phyloP scores from a whole-genome alignment of 2,888 invertebrate genomes.

The Crossocerus cetratus region DNA sequence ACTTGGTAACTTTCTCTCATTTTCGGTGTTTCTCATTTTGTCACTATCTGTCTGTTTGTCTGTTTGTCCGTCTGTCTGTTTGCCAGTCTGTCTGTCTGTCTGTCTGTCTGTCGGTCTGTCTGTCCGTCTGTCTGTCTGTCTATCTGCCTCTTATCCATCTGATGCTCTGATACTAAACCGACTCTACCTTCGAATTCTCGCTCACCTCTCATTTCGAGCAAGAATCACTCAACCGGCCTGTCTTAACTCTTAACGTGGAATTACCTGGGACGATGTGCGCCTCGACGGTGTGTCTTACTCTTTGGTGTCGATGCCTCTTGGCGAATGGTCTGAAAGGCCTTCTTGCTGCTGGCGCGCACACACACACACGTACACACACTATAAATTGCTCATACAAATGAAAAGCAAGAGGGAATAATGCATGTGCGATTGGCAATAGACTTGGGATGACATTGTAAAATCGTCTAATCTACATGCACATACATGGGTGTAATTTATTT shows the following conservation, averaged over 20 bases:
- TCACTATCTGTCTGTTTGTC: slow-evolving; percentile 40
- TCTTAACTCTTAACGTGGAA: slow-evolving; percentile 28
- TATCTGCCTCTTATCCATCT: slow-evolving; percentile 63
- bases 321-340: slow-evolving; percentile 44
- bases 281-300: slow-evolving; percentile 21
- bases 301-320: slow-evolving; percentile 40
- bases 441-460: not conserved
- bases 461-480: not conserved
- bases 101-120: slow-evolving; percentile 63
- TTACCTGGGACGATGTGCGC: slow-evolving; percentile 14
- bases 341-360: no score
- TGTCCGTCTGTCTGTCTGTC: slow-evolving; percentile 63
- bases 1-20: slow-evolving; percentile 42
- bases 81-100: slow-evolving; percentile 63
- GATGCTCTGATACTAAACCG: slow-evolving; percentile 43
- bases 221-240: slow-evolving; percentile 34
- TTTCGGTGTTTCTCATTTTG: slow-evolving; percentile 46
- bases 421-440: not conserved
- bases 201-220: slow-evolving; percentile 50
- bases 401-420: not conserved
- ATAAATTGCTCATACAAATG: not conserved
- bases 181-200: slow-evolving; percentile 51
- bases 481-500: not conserved
- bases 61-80: slow-evolving; percentile 61
- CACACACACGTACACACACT: not conserved